Evolutionary conservation across 2,888 invertebrate genomes (phyloP).

Genomic region (Abrostola tripartita): DNA sequence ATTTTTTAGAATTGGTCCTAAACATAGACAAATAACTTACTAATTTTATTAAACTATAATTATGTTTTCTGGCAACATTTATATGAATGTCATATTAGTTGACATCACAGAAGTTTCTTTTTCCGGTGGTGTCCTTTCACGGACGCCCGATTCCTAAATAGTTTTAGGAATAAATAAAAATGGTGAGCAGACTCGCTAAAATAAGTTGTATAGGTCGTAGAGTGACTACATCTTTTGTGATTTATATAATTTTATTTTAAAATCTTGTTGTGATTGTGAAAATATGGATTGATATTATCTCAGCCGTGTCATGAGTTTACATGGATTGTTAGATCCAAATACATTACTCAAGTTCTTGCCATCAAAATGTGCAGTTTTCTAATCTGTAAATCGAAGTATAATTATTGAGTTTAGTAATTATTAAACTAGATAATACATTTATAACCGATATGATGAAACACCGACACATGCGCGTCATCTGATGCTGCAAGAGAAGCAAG

Average conservation of each 20-base stretch:
- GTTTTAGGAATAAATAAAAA: slow-evolving; percentile 59
- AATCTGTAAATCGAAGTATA: too few relatives aligned
- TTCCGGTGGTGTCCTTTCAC: slow-evolving; percentile 67
- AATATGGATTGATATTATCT: slow-evolving; percentile 53
- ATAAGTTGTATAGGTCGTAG: slow-evolving; percentile 44
- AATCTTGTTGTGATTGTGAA: slow-evolving; percentile 53
- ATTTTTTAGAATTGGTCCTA: too few relatives aligned
- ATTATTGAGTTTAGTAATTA: too few relatives aligned
- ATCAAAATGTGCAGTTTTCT: too few relatives aligned
- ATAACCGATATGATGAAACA: slow-evolving; percentile 80
- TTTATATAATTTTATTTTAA: slow-evolving; percentile 11
- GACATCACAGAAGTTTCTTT: slow-evolving; percentile 61
- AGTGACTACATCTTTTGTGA: slow-evolving; percentile 17
- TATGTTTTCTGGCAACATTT: slow-evolving; percentile 33
- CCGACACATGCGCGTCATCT: slow-evolving; percentile 89
- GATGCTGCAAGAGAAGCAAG: slow-evolving; percentile 75
- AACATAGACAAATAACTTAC: too few relatives aligned
- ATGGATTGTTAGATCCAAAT: slow-evolving; percentile 24
- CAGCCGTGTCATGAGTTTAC: slow-evolving; percentile 29
- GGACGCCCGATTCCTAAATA: slow-evolving; percentile 58
- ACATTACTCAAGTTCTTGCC: neutral
- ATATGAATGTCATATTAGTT: slow-evolving; percentile 28
- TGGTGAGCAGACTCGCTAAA: slow-evolving; percentile 67
- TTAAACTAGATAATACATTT: neutral
- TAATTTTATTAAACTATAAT: neutral